Conservation (phyloP, 64 coral and sea anemone genomes). For the Trachythela sp. region DNA sequence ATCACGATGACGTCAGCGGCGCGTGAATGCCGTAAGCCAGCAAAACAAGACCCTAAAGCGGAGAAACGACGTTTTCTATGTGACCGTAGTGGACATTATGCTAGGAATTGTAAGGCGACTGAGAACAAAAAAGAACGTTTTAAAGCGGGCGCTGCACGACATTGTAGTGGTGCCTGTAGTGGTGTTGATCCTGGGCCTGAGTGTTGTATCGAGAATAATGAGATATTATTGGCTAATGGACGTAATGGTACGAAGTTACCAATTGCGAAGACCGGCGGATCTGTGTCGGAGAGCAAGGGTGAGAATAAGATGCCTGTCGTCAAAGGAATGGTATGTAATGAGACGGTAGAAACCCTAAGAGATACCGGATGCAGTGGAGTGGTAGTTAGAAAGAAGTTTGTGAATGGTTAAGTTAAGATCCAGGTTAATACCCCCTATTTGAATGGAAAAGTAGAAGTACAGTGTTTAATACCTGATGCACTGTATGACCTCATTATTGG, state of each 20-base stretch:
- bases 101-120: not conserved
- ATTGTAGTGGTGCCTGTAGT: not conserved
- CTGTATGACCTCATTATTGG: conserved; percentile 35
- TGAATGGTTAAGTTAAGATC: not conserved
- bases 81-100: not conserved
- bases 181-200: not conserved
- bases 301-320: conserved; percentile 29
- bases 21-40: not conserved
- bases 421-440: not conserved
- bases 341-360: conserved; percentile 15
- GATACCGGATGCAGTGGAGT: conserved; percentile 57
- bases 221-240: conserved; percentile 24
- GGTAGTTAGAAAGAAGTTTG: conserved; percentile 7
- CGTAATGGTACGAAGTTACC: not conserved
- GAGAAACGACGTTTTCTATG: conserved; percentile 10
- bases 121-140: not conserved
- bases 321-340: not conserved
- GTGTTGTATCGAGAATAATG: conserved; percentile 15
- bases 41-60: not conserved
- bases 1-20: no score
- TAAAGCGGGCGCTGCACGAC: not conserved
- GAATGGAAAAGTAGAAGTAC: conserved; percentile 39
- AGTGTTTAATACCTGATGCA: conserved; percentile 48
- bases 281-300: not conserved
- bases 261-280: conserved; percentile 3